Base-by-base conservation (phyloP, 2,113 vertebrate species). In the Brienomyrus longianalis region DNA sequence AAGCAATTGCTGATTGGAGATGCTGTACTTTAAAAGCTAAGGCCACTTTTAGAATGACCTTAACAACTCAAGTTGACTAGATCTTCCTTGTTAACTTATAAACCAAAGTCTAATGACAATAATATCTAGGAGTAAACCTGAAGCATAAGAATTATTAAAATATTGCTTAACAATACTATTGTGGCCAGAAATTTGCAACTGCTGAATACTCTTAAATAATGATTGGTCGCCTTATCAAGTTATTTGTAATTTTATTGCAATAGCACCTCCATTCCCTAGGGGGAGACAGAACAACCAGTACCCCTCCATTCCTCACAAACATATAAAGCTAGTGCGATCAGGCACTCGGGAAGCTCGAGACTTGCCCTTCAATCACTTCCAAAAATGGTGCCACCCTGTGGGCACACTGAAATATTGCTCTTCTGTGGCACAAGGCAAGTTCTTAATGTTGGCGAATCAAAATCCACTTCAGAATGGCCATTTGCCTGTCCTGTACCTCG, bases 231-330 rank as follows among this genome's bases (percentile, higher is more conserved):
- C 43, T 43, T 83, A 43, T 83, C 35, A 48, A 45, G 45, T 23
- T n/a, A 48, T 13, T 47, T 19, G 21, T 23, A 84, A 39, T 47
- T 23, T 47, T 84, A 48, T 23, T 91, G 88, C 92, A 91, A 9
- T 45, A 39, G 45, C 83, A 23, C 43, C 83, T 84, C 83, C 45
- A 48, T 84, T 84, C 83, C 23, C 83, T 45, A 21, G 39, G 19
- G 80, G 45, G 39, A 48, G 39, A 43, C 90, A 88, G 90, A 93
- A 50, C n/a, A 35, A 94, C 86, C 47, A 86, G 90, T 77, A 80
- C 62, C 9, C 45, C 91, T 92, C 89, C 91, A 93, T 92, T 77
- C 51, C 17, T 89, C 66, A 85, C 31, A 91, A 91, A 47, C 77
- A 87, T 90, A 84, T 91, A 89, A 11, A 90, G 90, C 51, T 89